Base-by-base conservation (phyloP, 2,113 vertebrate species). In the Larimichthys polyactis region DNA sequence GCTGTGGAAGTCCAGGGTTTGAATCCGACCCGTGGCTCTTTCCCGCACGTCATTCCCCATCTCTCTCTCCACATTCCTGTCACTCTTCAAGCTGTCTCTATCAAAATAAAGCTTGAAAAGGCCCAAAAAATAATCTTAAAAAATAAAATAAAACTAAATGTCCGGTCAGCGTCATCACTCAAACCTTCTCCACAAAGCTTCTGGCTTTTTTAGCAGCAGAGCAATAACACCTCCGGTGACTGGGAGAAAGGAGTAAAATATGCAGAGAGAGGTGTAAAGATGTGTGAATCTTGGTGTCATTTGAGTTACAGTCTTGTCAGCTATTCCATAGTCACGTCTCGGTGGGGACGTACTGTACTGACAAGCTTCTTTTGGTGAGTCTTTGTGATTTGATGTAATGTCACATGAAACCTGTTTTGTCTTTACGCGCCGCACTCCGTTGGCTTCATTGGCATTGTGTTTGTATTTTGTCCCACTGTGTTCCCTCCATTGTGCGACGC, bases 311-410 rank as follows among this genome's bases (percentile, higher is more conserved):
- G 59, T 59, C 75, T 55, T 71, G 64, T 83, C 75, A 77, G 10
- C 70, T 81, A 74, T 71, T 76, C 69, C 57, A 36, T 43, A 51
- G 68, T 79, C 68, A 16, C 27, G 22, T 71, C 58, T 70, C 16
- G 20, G 40, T 11, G 3, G 57, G 77, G 60, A 88, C 84, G 29
- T 32, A 40, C 62, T 72, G 75, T 75, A 78, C 85, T 27, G 78
- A 85, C 84, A 83, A 58, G 60, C 78, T 69, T 82, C 76, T 74
- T 40, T 54, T 54, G 62, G 29, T 24, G 58, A n/a, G 15, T 83
- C 78, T 83, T 86, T 79, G 78, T 87, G 54, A 54, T 85, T 86
- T 85, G 82, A 83, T 15, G 51, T 73, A 49, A 89, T 64, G 83
- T 84, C 82, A 84, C 32, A 4, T 14, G 72, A 69, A 84, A 58